Percentiles rank a stretch among this genome's conserved stretches.
Evolutionary conservation across 1,140 invertebrate genomes (phyloP).

Genomic region (Trypoxylus dichotomus): DNA sequence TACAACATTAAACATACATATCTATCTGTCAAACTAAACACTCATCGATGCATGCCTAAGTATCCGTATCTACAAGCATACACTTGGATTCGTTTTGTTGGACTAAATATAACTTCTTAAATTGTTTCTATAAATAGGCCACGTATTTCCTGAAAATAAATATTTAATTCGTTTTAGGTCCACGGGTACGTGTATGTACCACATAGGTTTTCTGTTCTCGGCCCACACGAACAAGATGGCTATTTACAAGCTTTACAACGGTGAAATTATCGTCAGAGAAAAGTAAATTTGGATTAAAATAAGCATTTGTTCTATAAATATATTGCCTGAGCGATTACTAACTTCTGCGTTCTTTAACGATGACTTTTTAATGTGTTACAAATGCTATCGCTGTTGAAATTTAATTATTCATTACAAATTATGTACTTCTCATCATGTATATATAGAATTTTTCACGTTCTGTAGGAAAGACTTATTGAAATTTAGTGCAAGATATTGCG

Average conservation of each 20-base stretch:
- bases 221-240: not conserved
- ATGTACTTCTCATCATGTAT: too few species aligned
- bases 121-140: not conserved
- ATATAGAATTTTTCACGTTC: too few species aligned
- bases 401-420: too few species aligned
- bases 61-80: not conserved
- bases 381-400: too few species aligned
- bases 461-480: too few species aligned
- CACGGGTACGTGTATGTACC: not conserved
- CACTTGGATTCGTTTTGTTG: not conserved
- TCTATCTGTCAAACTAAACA: not conserved
- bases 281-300: not conserved
- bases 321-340: not conserved
- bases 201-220: not conserved
- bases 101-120: not conserved
- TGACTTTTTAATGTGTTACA: not conserved
- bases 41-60: not conserved
- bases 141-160: not conserved
- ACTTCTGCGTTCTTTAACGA: not conserved
- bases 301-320: not conserved
- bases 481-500: too few species aligned
- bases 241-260: not conserved
- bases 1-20: not conserved
- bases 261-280: not conserved
- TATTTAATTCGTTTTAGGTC: not conserved